Evolutionary conservation across 2,113 vertebrate genomes (phyloP).

Genomic region (Campylorhamphus procurvoides): DNA sequence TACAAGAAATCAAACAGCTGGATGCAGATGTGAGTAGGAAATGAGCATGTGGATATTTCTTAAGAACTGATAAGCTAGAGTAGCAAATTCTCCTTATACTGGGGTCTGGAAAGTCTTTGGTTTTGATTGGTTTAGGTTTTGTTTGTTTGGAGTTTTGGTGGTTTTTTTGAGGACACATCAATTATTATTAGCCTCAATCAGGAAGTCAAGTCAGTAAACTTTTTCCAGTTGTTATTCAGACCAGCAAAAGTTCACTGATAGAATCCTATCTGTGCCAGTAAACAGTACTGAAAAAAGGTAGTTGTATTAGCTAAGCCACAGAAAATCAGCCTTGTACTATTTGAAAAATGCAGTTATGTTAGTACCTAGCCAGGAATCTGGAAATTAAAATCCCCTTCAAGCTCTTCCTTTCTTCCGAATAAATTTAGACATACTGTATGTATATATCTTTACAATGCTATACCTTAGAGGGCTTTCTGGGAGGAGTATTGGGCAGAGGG

Average conservation of each 20-base stretch:
- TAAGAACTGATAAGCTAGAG: not conserved
- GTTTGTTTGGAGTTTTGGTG: not conserved
- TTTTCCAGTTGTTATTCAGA: not conserved
- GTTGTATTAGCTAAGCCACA: not conserved
- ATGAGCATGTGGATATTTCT: not conserved
- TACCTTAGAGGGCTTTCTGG: not conserved
- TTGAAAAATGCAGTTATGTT: not conserved
- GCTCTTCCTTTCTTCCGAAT: not conserved
- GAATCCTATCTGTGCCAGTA: not conserved
- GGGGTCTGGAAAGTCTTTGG: not conserved
- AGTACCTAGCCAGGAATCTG: not conserved
- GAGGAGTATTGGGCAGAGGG: not conserved
- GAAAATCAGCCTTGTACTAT: not conserved
- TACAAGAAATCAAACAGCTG: slow-evolving; percentile 85
- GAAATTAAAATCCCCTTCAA: not conserved
- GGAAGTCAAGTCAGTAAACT: not conserved
- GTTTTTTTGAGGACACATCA: not conserved
- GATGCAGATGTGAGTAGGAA: slow-evolving; percentile 89
- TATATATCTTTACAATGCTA: not conserved
- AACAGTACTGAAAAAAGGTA: not conserved
- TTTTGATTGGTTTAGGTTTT: not conserved
- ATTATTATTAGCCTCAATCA: not conserved
- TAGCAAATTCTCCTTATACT: not conserved
- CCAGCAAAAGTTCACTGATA: not conserved
- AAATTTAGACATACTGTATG: not conserved